Base-by-base conservation (phyloP, 2,797 vertebrate genomes). In the Rhadinocentrus ornatus region DNA sequence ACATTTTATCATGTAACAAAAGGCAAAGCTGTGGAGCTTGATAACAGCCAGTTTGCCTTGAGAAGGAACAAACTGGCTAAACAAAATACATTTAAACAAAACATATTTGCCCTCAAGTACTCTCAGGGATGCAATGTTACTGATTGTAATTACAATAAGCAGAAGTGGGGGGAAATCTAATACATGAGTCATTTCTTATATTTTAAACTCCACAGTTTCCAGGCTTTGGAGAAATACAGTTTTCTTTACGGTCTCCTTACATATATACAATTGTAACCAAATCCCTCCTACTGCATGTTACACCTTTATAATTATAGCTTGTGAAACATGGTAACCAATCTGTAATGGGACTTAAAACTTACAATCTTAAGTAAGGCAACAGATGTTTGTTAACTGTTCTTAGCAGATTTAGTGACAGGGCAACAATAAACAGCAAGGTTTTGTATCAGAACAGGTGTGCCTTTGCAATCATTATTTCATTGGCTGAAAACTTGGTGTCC, bases 1-100 rank as follows among this genome's bases (percentile, higher is more conserved):
- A 77, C 16, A 67, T 56, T 54, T 32, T 29, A 73, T 60, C 34
- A 46, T 8, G 34, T 44, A 46, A 55, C 41, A 53, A 71, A 80
- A 67, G 8, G 41, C 9, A 44, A 69, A 56, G 15, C 58, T 54
- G 52, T 64, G 61, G 26, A 27, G 37, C 12, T 12, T 16, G 5
- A 57, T 34, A 46, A 35, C 27, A n/a, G 18, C 29, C 46, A 41
- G 52, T 27, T 46, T 62, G 24, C 34, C 34, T 69, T 9, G 26
- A 10, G 29, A 59, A 44, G 27, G 41, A 29, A 32, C 8, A 48
- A 46, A 53, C 24, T 15, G 13, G 24, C 12, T 13, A 53, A 54
- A 16, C 12, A 24, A 53, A 53, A 54, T 29, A 16, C 52, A 7
- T 29, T 27, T 6, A 54, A 16, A 54, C 13, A 26, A 2, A 22